phyloP scores from a whole-genome alignment of 2,113 vertebrate species.

The Tetraodon nigroviridis region DNA sequence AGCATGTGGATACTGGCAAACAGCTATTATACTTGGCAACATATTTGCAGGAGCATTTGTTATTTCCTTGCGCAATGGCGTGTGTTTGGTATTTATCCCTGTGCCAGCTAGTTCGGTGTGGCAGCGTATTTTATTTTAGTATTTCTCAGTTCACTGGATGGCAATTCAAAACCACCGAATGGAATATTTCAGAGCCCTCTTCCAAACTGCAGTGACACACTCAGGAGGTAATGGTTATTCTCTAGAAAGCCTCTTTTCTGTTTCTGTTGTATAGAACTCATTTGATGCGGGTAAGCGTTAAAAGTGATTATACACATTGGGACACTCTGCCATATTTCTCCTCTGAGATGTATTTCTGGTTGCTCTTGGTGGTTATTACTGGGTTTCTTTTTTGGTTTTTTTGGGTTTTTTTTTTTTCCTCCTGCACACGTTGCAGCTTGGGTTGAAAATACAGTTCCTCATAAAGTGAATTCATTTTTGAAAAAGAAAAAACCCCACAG shows the following conservation, averaged over 20 bases:
- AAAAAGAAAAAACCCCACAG: constrained; percentile 34
- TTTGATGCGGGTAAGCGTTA: constrained; percentile 57
- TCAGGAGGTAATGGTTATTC: constrained; percentile 62
- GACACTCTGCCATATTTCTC: constrained; percentile 43
- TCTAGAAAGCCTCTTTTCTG: constrained; percentile 57
- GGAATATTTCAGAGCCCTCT: constrained; percentile 63
- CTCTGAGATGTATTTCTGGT: constrained; percentile 44
- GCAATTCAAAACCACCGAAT: constrained; percentile 67
- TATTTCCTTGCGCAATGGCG: constrained; percentile 37
- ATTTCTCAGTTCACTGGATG: constrained; percentile 65
- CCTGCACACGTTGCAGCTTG: constrained; percentile 14
- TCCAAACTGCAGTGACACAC: constrained; percentile 63
- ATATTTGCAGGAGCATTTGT: constrained; percentile 19
- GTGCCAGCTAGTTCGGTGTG: constrained; percentile 42
- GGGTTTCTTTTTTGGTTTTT: too few relatives aligned
- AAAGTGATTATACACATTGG: constrained; percentile 48
- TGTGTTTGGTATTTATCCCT: constrained; percentile 29
- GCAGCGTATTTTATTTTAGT: constrained; percentile 57
- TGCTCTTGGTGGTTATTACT: constrained; percentile 15
- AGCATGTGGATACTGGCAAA: constrained; percentile 27
- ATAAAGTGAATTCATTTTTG: constrained; percentile 33
- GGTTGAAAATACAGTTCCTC: constrained; percentile 14
- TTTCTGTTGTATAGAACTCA: constrained; percentile 50
- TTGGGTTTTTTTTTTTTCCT: constrained; percentile 24
- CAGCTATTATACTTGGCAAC: constrained; percentile 46